These are phyloP conservation scores for Urophycis tenuis DNA, from an alignment of 2,797 vertebrate genomes.

Conservation along the genomic window DNA sequence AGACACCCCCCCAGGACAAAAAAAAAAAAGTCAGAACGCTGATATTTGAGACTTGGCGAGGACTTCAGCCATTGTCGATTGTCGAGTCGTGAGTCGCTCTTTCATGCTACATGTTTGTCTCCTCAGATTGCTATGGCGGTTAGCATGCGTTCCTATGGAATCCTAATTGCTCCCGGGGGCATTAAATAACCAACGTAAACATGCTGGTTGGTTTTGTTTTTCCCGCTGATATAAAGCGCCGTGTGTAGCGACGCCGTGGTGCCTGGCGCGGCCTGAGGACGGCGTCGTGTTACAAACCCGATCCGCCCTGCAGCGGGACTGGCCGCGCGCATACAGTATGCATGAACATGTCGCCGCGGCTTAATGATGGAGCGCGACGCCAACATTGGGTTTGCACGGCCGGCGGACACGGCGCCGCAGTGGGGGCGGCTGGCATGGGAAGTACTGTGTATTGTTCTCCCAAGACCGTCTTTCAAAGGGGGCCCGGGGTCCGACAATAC, in stretches of 20 bases:
- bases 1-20: too few species aligned
- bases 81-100: background rate
- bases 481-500: background rate
- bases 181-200: background rate
- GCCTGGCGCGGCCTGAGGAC: background rate
- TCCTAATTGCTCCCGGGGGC: background rate
- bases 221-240: background rate
- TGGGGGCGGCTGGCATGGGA: background rate
- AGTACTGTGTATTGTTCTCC: constrained; percentile 4
- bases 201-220: background rate
- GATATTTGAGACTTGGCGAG: background rate
- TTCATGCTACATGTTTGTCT: background rate
- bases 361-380: background rate
- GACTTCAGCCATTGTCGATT: background rate
- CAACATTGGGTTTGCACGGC: background rate
- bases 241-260: background rate
- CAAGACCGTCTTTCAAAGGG: background rate
- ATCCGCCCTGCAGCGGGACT: background rate
- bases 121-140: background rate
- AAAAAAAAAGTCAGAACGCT: background rate
- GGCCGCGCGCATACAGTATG: constrained; percentile 1
- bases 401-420: too few species aligned
- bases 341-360: background rate
- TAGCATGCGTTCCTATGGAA: background rate
- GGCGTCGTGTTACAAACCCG: background rate